Evolutionary conservation across 2,797 vertebrate genomes (phyloP).

Genomic region (Ctenosaura bakeri): DNA sequence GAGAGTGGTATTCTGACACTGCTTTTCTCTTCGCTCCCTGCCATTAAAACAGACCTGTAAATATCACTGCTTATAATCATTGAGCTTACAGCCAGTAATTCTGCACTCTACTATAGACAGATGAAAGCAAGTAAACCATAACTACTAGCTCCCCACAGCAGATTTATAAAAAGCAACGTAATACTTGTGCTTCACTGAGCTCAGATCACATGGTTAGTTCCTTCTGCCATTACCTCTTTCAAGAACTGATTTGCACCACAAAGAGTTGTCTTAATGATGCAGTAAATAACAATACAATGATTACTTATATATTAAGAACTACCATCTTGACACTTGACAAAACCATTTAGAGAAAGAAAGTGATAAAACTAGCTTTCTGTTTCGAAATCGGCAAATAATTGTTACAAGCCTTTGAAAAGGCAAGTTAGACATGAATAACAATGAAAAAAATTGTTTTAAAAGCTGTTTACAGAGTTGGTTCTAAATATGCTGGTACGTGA

Average conservation of each 20-base stretch:
- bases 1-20: conserved; percentile 82
- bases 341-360: not conserved
- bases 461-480: not conserved
- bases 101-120: not conserved
- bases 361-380: not conserved
- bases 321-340: not conserved
- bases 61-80: not conserved
- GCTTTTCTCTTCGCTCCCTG: conserved; percentile 92
- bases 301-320: not conserved
- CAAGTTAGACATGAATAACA: not conserved
- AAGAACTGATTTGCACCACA: conserved; percentile 3
- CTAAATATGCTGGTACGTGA: not conserved
- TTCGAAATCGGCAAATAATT: not conserved
- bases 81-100: conserved; percentile 32
- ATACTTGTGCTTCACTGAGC: conserved; percentile 11
- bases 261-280: not conserved
- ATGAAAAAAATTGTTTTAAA: not conserved
- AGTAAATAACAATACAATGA: not conserved
- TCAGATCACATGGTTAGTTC: not conserved
- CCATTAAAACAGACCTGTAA: conserved; percentile 62
- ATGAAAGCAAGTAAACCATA: conserved; percentile 17
- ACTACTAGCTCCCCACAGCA: not conserved
- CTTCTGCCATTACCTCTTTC: conserved; percentile 11
- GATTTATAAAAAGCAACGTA: not conserved
- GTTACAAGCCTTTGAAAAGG: not conserved